phyloP scores from a whole-genome alignment of 1,140 invertebrate genomes.

The silkworm (Bombyx mori) region DNA sequence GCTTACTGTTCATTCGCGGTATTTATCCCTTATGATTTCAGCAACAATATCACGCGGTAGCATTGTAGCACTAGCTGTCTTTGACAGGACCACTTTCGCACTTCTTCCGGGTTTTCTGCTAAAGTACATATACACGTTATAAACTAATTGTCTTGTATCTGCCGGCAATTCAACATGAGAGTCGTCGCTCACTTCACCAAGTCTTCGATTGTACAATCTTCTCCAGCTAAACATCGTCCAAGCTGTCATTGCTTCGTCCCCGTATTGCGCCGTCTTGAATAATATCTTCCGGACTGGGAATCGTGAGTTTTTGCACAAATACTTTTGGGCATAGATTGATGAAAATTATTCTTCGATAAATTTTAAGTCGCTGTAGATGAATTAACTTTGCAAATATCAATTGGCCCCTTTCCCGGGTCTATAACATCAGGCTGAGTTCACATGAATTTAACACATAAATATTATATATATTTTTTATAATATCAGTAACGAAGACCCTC shows the following conservation, averaged over 20 bases:
- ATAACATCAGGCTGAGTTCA: too few species aligned
- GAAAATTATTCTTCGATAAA: too few species aligned
- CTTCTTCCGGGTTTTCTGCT: conserved; percentile 49
- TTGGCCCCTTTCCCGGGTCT: too few species aligned
- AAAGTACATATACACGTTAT: conserved; percentile 64
- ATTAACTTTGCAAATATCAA: too few species aligned
- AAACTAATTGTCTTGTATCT: conserved; percentile 58
- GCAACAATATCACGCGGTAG: conserved; percentile 57
- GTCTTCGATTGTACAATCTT: conserved; percentile 48
- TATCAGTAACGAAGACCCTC: conserved; percentile 18
- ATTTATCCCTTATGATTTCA: conserved; percentile 56
- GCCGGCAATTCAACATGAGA: conserved; percentile 46
- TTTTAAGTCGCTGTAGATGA: too few species aligned
- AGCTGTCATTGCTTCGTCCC: conserved; percentile 62
- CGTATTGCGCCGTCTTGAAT: conserved; percentile 61
- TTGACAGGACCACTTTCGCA: conserved; percentile 50
- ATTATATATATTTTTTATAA: neutral
- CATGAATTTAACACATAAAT: too few species aligned
- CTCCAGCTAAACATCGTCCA: conserved; percentile 68
- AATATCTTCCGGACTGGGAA: too few species aligned
- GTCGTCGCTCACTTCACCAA: conserved; percentile 32
- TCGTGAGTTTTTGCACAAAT: too few species aligned
- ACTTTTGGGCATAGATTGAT: too few species aligned
- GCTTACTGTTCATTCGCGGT: conserved; percentile 12
- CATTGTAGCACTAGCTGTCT: conserved; percentile 60